phyloP scores from a whole-genome alignment of 1,140 invertebrate genomes.

The Tigriopus japonicus region DNA sequence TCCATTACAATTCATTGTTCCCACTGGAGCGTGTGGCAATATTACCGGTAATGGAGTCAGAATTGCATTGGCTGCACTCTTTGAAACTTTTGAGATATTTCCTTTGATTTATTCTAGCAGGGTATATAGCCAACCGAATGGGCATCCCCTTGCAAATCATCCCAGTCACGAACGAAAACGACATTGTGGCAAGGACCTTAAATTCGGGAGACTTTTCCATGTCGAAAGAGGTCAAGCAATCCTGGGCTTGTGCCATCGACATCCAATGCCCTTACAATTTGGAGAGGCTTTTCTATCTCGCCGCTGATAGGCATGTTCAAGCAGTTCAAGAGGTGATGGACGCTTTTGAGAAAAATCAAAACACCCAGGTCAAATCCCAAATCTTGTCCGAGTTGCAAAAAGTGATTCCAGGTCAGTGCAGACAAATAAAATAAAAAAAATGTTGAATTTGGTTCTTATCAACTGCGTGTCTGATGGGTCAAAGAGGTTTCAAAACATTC shows the following conservation, averaged over 20 bases:
- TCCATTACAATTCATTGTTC: constrained; percentile 24
- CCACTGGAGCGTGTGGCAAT: constrained; percentile 27
- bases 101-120: constrained; percentile 20
- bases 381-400: too few relatives aligned
- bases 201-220: constrained; percentile 20
- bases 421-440: too few relatives aligned
- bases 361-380: too few relatives aligned
- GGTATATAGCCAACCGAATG: constrained; percentile 24
- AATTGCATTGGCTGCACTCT: background rate
- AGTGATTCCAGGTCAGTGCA: too few relatives aligned
- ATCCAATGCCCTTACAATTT: constrained; percentile 20
- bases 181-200: constrained; percentile 22
- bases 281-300: background rate
- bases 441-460: too few relatives aligned
- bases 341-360: background rate
- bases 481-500: too few relatives aligned
- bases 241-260: constrained; percentile 27
- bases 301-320: background rate
- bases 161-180: constrained; percentile 25
- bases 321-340: background rate
- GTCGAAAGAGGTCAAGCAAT: constrained; percentile 17
- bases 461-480: too few relatives aligned
- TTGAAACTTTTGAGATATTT: background rate
- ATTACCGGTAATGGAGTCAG: constrained; percentile 22
- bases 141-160: constrained; percentile 25